Evolutionary conservation across 2,888 invertebrate species (phyloP).

Genomic region (Polyommatus icarus): DNA sequence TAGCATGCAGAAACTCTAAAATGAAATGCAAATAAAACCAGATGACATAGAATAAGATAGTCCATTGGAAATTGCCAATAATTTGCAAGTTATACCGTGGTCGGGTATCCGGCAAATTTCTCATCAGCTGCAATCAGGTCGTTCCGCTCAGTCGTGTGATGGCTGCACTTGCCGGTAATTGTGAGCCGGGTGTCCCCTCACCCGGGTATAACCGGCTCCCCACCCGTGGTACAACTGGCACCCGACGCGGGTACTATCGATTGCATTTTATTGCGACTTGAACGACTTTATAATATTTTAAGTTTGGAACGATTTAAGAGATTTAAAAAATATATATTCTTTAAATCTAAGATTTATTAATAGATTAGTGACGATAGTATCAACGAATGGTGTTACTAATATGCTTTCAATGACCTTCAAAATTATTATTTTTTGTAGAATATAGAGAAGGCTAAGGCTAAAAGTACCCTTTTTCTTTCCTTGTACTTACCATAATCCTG

Average conservation of each 20-base stretch:
- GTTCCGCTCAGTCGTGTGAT: slow-evolving; percentile 50
- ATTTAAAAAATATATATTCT: neutral
- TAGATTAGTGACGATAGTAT: neutral
- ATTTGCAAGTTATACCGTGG: slow-evolving; percentile 44
- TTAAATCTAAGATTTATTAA: neutral
- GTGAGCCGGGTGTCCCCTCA: slow-evolving; percentile 32
- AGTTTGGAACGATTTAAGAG: neutral
- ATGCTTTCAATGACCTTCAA: no score
- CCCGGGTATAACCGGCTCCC: neutral
- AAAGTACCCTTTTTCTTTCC: neutral
- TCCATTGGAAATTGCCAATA: slow-evolving; percentile 23
- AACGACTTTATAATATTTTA: neutral
- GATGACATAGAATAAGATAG: slow-evolving; percentile 31
- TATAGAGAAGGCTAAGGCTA: neutral
- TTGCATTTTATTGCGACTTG: slow-evolving; percentile 9
- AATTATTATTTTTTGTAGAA: neutral
- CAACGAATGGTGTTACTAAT: no score
- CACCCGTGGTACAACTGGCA: neutral
- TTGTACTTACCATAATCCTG: neutral
- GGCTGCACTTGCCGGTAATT: slow-evolving; percentile 42
- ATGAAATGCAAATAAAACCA: slow-evolving; percentile 32
- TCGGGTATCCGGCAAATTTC: slow-evolving; percentile 70
- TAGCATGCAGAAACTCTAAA: neutral
- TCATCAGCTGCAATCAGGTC: slow-evolving; percentile 53
- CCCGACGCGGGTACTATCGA: neutral